Evolutionary conservation across 92 coral and sea anemone species (phyloP), one percentile per base, ranked within the genome.

Genomic region (Epizoanthus scotinus): DNA sequence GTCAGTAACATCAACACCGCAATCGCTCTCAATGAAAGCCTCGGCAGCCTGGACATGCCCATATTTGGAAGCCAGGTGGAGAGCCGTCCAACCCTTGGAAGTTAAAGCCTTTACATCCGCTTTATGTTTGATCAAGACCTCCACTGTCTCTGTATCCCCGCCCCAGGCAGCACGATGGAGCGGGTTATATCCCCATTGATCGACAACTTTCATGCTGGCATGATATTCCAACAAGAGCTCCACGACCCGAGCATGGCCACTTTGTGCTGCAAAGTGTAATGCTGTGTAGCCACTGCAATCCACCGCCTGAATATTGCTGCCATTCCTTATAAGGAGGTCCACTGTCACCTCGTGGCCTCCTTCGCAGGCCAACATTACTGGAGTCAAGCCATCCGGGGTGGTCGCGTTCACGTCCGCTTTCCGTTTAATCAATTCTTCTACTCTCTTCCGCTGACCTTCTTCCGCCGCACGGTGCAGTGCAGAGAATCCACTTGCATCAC

Each of bases 81-180:
- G 81, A n/a, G 81, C 54, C 1, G 81, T 75, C 81, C 81, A 75
- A 38, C 38, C 81, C 47, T 75, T 75, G 36, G 26, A 57, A 58
- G 81, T 75, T 18, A 38, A 34, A 20, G 81, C 67, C 34, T 34
- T 75, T 75, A 75, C 81, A 12, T 75, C 81, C 22, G 66, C 36
- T 57, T 59, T 24, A 36, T 75, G 42, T 24, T 38, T 59, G 67
- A 59, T 36, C 67, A 75, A 58, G 28, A 75, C 13, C 42, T 75
- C 81, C 8, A 75, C 25, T n/a, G 81, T 75, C 47, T 75, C 81
- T 22, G 5, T 54, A 14, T 75, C 81, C 17, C 81, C 81, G 40
- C 81, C 81, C 81, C 81, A 75, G 18, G 81, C 81, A 0, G 81
- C 81, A 28, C 81, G 67, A 5, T 75, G 81, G 2, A 75, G 50